A percentile compares a stretch with the other conserved stretches of the same genome.
Evolutionary conservation across 2,797 vertebrate genomes (phyloP).

Genomic region (Micrastur ruficollis): DNA sequence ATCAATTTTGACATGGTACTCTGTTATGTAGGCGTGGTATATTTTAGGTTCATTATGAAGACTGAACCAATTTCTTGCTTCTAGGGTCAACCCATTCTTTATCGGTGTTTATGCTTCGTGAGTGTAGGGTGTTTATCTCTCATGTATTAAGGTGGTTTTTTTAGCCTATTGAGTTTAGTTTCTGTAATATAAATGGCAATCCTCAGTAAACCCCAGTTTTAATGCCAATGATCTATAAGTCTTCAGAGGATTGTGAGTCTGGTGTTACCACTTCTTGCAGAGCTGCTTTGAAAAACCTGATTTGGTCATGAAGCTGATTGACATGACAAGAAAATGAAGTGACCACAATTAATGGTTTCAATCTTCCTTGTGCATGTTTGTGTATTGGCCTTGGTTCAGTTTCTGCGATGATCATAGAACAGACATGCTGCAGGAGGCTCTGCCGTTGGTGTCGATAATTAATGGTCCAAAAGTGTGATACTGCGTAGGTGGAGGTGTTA

Average conservation of each 20-base stretch:
- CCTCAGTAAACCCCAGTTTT: not conserved
- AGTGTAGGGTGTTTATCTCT: not conserved
- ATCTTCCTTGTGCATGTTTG: not conserved
- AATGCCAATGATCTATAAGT: not conserved
- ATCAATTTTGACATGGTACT: not conserved
- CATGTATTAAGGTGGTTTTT: not conserved
- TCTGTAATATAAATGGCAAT: not conserved
- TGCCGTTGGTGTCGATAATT: not conserved
- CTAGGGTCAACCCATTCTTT: not conserved
- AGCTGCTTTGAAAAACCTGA: not conserved
- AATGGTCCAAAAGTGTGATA: not conserved
- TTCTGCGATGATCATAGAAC: not conserved
- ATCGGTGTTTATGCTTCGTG: not conserved
- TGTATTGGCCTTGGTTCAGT: not conserved
- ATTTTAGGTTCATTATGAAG: not conserved
- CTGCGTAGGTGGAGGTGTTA: not conserved
- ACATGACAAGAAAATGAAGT: not conserved
- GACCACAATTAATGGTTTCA: not conserved
- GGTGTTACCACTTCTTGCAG: not conserved
- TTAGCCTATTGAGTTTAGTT: not conserved
- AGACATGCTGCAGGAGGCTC: not conserved
- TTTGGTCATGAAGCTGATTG: not conserved
- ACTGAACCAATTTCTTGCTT: not conserved
- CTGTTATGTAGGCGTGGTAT: not conserved
- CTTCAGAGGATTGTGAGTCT: not conserved